Base-by-base conservation (phyloP, 2,888 invertebrate genomes). In the Perithous albicinctus region DNA sequence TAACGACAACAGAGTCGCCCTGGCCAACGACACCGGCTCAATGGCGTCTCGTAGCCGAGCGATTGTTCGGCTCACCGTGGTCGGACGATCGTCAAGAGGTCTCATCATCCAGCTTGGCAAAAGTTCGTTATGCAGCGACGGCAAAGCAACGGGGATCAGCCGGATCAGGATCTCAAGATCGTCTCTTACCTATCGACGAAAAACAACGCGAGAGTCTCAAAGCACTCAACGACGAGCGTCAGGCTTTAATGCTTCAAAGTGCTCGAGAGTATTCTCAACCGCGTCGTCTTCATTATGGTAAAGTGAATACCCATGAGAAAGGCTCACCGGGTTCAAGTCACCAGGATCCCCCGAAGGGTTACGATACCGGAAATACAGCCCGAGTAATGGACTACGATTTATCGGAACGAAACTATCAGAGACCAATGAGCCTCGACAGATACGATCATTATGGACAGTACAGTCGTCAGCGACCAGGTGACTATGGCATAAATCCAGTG, bases 1-100 rank as follows among this genome's bases (percentile, higher is more conserved):
- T 85, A 12, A 74, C 83, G 15, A 88, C 86, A n/a, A 86, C 87
- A 0, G 84, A 82, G n/a, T 64, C 86, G 3, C 77, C 85, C 4
- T 85, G 85, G 85, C 80, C 81, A 46, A 85, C 87, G n/a, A 84
- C 86, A 0, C 84, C 86, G 3, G 80, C 84, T 4, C 88, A 88
- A 23, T 90, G 90, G 90, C 87, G 88, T 18, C 81, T 89, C 23
- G 87, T 90, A 5, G 89, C 89, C 0, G 89, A 90, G 38, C 83
- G 86, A 41, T 67, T 90, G 10, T 88, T 89, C 35, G 85, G 83
- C 0, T 84, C 86, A 0, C 82, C 85, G 0, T 89, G 88, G 89
- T 74, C 84, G 12, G 82, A 84, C 12, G 82, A 86, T 51, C 70
- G 43, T 32, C 80, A 69, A 12, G 46, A 61, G 3, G 54, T 70